Evolutionary conservation across 2,888 invertebrate genomes (phyloP), one percentile per base, ranked within the genome.

Genomic region (Pachliopta kotzebuea): DNA sequence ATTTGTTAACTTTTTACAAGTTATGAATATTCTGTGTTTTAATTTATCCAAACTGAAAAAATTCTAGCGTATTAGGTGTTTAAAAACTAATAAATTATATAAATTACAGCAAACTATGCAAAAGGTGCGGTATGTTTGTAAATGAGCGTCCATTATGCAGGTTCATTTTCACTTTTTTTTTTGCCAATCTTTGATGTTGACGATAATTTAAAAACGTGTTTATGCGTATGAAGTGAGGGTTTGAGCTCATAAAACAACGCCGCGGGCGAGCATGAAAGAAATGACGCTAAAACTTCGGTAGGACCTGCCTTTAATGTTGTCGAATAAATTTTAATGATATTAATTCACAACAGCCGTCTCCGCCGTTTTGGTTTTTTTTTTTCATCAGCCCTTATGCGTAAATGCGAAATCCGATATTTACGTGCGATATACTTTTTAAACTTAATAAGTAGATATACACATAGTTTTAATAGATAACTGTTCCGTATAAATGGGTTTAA

Each of bases 181-280:
- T 73, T 71, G 74, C 75, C 77, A 80, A 82, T 84, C 76, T 82
- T 79, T 75, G 75, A 76, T 68, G 69, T 69, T 73, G 70, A 77
- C 77, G 76, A 81, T 83, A 79, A 81, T 84, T 83, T 84, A 77
- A 79, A n/a, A 84, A 83, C 73, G 77, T 82, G 83, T 83, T 81
- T 80, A 72, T 64, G 79, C 76, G 73, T 76, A 56, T 52, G 45
- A 56, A 52, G 60, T 56, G 56, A 56, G 56, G 60, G 37, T 56
- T 58, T 52, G 53, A 58, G 26, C 24, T 37, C 26, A 76, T 74
- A 70, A 71, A 69, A 72, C 70, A 69, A 69, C 75, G 72, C 56
- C 57, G 67, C 68, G 68, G 70, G 68, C 69, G 72, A 78, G 77
- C 76, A 76, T 71, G 69, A 72, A 71, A 63, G 69, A 67, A 70